phyloP scores from a whole-genome alignment of 2,888 invertebrate species.

The Agriopis leucophaearia region DNA sequence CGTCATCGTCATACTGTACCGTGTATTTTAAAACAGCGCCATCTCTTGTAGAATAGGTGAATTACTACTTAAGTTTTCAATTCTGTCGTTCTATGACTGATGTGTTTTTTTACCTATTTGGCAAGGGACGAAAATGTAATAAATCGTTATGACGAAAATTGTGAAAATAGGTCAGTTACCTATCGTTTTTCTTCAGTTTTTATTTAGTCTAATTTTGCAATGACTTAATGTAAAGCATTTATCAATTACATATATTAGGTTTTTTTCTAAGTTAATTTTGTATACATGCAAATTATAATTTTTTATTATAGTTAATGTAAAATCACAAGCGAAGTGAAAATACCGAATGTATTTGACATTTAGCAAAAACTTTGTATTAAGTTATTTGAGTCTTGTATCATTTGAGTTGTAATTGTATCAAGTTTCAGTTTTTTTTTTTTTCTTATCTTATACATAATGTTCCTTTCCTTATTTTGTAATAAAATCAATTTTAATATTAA shows the following conservation, averaged over 20 bases:
- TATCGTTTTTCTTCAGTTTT: slow-evolving; percentile 22
- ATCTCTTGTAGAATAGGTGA: no score
- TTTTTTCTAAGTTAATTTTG: slow-evolving; percentile 16
- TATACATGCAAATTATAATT: slow-evolving; percentile 8
- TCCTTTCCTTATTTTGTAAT: slow-evolving; percentile 64
- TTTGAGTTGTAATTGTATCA: slow-evolving; percentile 27
- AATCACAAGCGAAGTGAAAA: neutral
- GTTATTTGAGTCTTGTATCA: slow-evolving; percentile 20
- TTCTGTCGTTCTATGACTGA: no score
- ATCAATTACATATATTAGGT: slow-evolving; percentile 45
- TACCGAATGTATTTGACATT: slow-evolving; percentile 23
- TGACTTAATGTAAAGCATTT: slow-evolving; percentile 62
- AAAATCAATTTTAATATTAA: slow-evolving; percentile 50
- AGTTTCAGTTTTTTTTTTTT: slow-evolving; percentile 28
- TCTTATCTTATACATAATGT: slow-evolving; percentile 57
- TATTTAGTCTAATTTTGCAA: slow-evolving; percentile 35
- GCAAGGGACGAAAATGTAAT: no score
- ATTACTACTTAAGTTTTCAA: no score
- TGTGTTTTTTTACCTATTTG: no score
- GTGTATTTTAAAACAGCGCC: no score
- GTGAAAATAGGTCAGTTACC: slow-evolving; percentile 16
- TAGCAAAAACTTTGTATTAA: slow-evolving; percentile 20
- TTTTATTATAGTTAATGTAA: neutral
- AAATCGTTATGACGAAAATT: no score
- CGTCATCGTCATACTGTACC: no score